These are phyloP conservation scores for Hemicrepidius hirtus DNA, from an alignment of 2,888 invertebrate species.

Conservation along the genomic window DNA sequence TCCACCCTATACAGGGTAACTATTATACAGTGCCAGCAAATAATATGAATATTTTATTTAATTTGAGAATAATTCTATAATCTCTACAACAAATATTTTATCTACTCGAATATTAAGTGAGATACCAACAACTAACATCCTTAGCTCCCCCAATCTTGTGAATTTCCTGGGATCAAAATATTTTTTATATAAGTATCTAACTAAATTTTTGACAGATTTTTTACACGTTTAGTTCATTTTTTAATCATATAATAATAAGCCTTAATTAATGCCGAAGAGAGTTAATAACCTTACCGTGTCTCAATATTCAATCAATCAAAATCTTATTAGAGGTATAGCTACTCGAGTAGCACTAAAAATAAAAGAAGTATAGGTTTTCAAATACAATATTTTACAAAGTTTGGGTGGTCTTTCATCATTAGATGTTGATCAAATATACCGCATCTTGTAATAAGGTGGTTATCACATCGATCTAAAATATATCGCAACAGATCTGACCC, in stretches of 20 bases:
- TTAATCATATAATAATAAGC: slow-evolving; percentile 35
- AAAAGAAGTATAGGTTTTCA: slow-evolving; percentile 44
- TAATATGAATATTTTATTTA: no score
- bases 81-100: no score
- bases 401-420: slow-evolving; percentile 57
- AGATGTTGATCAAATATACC: slow-evolving; percentile 50
- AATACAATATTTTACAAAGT: slow-evolving; percentile 53
- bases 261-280: slow-evolving; percentile 43
- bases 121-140: no score
- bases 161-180: neutral
- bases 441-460: slow-evolving; percentile 47
- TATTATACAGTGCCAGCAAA: no score
- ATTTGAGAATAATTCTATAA: no score
- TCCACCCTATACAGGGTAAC: no score
- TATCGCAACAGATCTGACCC: slow-evolving; percentile 42
- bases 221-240: slow-evolving; percentile 34
- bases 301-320: slow-evolving; percentile 51
- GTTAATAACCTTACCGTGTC: slow-evolving; percentile 43
- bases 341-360: slow-evolving; percentile 48
- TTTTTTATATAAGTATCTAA: slow-evolving; percentile 13
- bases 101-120: no score
- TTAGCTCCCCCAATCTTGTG: no score
- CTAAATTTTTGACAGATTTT: slow-evolving; percentile 30
- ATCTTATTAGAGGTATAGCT: slow-evolving; percentile 47
- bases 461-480: slow-evolving; percentile 50